phyloP scores from a whole-genome alignment of 35 echinoderm and acorn worm genomes.

The Lytechinus pictus region DNA sequence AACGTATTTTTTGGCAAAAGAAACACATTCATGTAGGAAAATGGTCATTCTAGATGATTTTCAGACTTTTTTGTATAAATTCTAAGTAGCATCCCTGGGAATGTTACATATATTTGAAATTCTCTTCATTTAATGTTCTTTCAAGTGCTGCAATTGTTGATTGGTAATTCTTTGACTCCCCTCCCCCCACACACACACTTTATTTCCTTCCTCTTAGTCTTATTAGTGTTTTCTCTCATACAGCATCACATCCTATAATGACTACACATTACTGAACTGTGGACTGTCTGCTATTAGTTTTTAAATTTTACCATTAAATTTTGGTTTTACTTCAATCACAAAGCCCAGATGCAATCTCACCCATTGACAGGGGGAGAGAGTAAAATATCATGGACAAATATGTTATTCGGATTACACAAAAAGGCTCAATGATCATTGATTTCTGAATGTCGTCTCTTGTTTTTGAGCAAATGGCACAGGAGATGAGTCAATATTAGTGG shows the following conservation, averaged over 20 bases:
- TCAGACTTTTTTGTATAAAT: no score
- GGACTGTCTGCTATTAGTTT: no score
- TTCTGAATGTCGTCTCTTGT: background rate
- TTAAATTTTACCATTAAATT: background rate
- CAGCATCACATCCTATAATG: no score
- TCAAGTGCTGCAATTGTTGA: background rate
- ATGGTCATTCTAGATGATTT: no score
- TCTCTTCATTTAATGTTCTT: background rate
- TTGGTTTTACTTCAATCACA: background rate
- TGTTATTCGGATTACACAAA: background rate
- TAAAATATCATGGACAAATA: background rate
- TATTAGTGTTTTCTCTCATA: no score
- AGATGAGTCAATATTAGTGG: background rate
- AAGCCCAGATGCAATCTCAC: background rate
- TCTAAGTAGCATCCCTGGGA: background rate
- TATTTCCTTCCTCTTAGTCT: no score
- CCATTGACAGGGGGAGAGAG: background rate
- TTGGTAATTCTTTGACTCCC: background rate
- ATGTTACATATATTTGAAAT: background rate
- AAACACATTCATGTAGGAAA: no score
- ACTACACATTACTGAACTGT: no score
- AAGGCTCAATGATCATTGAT: background rate
- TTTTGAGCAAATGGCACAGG: background rate
- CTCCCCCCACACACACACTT: no score
- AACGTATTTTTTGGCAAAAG: no score